Conservation (phyloP, 35 echinoderm and acorn worm genomes). For the Lytechinus pictus region DNA sequence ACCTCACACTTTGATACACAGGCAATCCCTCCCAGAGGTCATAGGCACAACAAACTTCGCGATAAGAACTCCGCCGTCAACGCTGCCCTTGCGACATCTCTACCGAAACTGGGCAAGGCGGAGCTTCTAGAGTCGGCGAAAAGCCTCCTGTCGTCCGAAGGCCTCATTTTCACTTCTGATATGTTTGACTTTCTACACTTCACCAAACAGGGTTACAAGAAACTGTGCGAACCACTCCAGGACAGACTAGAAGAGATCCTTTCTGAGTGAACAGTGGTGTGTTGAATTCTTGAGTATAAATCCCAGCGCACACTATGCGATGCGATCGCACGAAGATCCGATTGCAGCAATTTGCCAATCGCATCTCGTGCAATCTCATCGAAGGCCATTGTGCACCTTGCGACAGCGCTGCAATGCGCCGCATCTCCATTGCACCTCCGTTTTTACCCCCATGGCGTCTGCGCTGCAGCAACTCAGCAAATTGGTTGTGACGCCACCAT, state of each 20-base stretch:
- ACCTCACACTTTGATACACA: too few species aligned
- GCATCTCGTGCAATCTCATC: too few species aligned
- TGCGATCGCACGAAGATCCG: too few species aligned
- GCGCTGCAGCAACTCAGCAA: too few species aligned
- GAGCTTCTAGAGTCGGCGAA: slow-evolving; percentile 65
- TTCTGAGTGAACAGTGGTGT: not conserved
- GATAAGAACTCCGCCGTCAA: slow-evolving; percentile 80
- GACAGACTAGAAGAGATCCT: slow-evolving; percentile 68
- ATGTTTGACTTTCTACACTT: slow-evolving; percentile 92
- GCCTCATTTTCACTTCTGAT: slow-evolving; percentile 77
- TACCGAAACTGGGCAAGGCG: slow-evolving; percentile 60
- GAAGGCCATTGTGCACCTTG: too few species aligned
- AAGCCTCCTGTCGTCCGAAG: slow-evolving; percentile 73
- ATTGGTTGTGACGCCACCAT: too few species aligned
- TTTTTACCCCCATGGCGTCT: too few species aligned
- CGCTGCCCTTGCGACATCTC: slow-evolving; percentile 43
- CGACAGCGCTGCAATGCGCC: too few species aligned
- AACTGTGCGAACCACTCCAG: slow-evolving; percentile 72
- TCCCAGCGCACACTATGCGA: too few species aligned
- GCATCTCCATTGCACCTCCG: too few species aligned
- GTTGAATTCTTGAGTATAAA: not conserved
- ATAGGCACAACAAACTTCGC: slow-evolving; percentile 79
- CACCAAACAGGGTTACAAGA: slow-evolving; percentile 78
- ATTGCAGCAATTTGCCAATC: too few species aligned
- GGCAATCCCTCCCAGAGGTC: slow-evolving; percentile 85